Conservation (phyloP, 2,888 invertebrate genomes). For the Synanthedon andrenaeformis region DNA sequence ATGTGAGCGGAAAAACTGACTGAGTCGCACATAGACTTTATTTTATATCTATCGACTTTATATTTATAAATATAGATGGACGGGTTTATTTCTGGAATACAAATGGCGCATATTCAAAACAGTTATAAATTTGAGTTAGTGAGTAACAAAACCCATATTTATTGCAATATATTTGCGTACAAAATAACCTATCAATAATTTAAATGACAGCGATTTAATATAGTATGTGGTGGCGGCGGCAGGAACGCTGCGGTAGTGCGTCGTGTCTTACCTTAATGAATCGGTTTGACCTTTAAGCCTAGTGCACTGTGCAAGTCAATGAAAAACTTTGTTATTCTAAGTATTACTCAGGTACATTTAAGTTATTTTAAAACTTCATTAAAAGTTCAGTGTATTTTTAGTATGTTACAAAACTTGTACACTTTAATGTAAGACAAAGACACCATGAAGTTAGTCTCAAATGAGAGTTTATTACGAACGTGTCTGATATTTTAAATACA, state of each 20-base stretch:
- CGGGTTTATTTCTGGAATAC: too few species aligned
- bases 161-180: slow-evolving; percentile 30
- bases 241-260: slow-evolving; percentile 26
- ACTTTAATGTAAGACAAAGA: too few species aligned
- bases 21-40: too few species aligned
- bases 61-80: too few species aligned
- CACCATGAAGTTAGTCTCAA: too few species aligned
- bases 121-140: background rate
- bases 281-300: slow-evolving; percentile 27
- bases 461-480: too few species aligned
- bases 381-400: too few species aligned
- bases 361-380: background rate
- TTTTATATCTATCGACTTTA: too few species aligned
- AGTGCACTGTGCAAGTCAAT: slow-evolving; percentile 13
- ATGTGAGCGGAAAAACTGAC: too few species aligned
- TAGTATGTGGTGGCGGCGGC: slow-evolving; percentile 19
- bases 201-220: slow-evolving; percentile 56
- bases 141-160: slow-evolving; percentile 28
- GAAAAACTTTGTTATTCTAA: background rate
- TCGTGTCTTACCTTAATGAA: slow-evolving; percentile 26
- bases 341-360: background rate
- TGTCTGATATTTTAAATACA: too few species aligned
- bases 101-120: background rate
- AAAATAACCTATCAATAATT: slow-evolving; percentile 58
- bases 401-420: too few species aligned